Evolutionary conservation across 2,113 vertebrate species (phyloP), one percentile per base, ranked within the genome.

Genomic region (Pterocles gutturalis): DNA sequence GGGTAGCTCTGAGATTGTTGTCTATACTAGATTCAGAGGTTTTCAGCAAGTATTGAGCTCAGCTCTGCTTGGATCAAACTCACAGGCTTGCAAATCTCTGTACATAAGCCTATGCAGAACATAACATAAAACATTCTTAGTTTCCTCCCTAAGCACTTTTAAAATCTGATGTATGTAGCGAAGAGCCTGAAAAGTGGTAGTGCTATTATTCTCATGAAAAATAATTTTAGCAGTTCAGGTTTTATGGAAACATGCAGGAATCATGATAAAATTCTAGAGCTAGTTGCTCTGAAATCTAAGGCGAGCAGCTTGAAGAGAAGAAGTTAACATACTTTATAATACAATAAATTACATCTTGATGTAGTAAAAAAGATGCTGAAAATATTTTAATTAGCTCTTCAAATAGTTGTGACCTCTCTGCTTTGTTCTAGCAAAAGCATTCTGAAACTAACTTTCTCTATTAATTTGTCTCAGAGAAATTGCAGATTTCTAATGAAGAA

Each of bases 1-100:
- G 16, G n/a, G 10, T 15, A 88, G 5, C 14, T 36, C 36, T 62
- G 31, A 83, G 3, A 9, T n/a, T 80, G 6, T 16, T 81, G 38
- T 36, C 29, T 64, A 67, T 26, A 67, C 6, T 21, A 34, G 12
- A 34, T 64, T 69, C 18, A 41, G 33, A 72, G 16, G 16, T 28
- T 71, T 65, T 65, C 49, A 85, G 45, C 33, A 57, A 49, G n/a
- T 4, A 5, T 13, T 0, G 0, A 55, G 34, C 29, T 43, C 22
- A 13, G 5, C 9, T 94, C 15, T 91, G 15, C 29, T 21, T 82
- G 65, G 9, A 55, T 24, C 3, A 46, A 79, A 60, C 24, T 25
- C 13, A 9, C 38, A 9, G 31, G 2, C 38, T 57, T 79, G 5
- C 14, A 61, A 18, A 55, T 29, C 8, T 61, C 36, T 71, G 20